Conservation (phyloP, 2,888 invertebrate genomes). For the Phymatocera aterrima region DNA sequence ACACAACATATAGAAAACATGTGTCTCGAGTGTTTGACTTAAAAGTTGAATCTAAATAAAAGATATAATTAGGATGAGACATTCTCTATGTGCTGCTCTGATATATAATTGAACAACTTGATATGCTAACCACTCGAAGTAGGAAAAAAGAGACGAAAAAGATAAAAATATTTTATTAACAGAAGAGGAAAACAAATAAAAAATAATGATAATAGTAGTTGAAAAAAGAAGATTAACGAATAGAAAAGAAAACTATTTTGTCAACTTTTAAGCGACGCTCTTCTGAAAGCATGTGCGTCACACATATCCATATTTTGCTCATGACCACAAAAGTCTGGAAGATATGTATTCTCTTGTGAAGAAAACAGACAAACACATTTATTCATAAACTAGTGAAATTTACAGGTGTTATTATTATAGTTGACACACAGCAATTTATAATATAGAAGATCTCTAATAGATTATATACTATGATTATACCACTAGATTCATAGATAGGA, state of each 20-base stretch:
- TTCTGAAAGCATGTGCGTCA: slow-evolving; percentile 43
- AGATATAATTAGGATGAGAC: not conserved
- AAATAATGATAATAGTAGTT: slow-evolving; percentile 16
- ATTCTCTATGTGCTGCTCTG: not conserved
- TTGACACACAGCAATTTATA: slow-evolving; percentile 53
- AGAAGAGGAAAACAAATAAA: too few species aligned
- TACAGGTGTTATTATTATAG: slow-evolving; percentile 34
- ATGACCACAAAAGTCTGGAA: slow-evolving; percentile 53
- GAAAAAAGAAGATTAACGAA: not conserved
- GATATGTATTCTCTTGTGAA: slow-evolving; percentile 48
- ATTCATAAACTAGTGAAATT: slow-evolving; percentile 43
- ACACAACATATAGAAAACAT: slow-evolving; percentile 13
- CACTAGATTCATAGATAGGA: slow-evolving; percentile 42
- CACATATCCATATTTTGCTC: slow-evolving; percentile 63
- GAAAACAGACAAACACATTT: slow-evolving; percentile 47
- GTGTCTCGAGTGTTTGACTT: slow-evolving; percentile 31
- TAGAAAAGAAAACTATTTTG: slow-evolving; percentile 11
- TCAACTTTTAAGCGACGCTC: slow-evolving; percentile 41
- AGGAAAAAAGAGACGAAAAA: not conserved
- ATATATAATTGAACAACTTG: not conserved
- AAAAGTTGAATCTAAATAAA: slow-evolving; percentile 29
- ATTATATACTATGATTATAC: too few species aligned
- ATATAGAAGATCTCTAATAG: slow-evolving; percentile 50
- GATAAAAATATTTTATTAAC: slow-evolving; percentile 26
- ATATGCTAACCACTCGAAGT: slow-evolving; percentile 24